phyloP scores from a whole-genome alignment of 2,113 vertebrate species.

The Sylvilagus bachmani region DNA sequence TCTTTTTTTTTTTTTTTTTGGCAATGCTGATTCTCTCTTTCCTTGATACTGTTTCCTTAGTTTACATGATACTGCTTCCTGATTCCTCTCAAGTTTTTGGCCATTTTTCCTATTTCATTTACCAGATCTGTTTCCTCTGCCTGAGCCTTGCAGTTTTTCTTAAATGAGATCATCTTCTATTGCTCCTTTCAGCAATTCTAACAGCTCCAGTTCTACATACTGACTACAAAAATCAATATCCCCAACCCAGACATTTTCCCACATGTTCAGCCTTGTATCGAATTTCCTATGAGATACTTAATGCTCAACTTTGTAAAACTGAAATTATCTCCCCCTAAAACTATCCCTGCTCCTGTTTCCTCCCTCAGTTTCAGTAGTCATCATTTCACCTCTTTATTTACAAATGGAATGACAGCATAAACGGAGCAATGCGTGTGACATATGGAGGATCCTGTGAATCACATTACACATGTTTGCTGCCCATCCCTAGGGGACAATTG shows the following conservation, averaged over 20 bases:
- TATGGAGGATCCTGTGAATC: background rate
- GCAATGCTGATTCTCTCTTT: background rate
- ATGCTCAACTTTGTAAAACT: background rate
- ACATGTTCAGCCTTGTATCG: background rate
- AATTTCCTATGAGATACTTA: background rate
- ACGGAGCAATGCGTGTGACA: background rate
- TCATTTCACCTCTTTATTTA: background rate
- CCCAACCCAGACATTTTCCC: background rate
- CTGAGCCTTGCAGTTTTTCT: background rate
- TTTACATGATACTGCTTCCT: background rate
- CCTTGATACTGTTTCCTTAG: background rate
- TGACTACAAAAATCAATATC: background rate
- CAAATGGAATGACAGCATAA: background rate
- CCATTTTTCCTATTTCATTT: background rate
- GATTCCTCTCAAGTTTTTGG: background rate
- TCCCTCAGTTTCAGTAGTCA: background rate
- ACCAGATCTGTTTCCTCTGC: background rate
- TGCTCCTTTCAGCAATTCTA: background rate
- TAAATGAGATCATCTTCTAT: background rate
- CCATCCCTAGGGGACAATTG: background rate
- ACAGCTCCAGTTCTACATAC: background rate
- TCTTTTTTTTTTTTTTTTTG: background rate
- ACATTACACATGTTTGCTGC: background rate
- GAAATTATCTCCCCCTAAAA: constrained; percentile 5
- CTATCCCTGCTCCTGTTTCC: background rate